phyloP scores from a whole-genome alignment of 1,140 invertebrate species.

The Ceratina australensis region DNA sequence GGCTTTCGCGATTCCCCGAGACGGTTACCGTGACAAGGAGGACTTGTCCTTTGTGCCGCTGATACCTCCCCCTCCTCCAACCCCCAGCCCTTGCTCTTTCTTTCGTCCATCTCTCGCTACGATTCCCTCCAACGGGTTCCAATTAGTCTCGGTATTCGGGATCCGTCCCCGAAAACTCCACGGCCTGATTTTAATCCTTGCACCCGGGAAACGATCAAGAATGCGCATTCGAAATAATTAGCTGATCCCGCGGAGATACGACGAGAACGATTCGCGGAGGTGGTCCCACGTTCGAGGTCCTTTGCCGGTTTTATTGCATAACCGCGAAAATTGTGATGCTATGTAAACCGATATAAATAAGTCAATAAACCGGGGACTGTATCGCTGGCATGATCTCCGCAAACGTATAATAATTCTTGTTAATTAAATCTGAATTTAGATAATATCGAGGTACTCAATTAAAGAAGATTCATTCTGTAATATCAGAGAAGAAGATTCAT shows the following conservation, averaged over 20 bases:
- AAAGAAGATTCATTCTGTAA: not conserved
- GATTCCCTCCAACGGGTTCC: slow-evolving; percentile 72
- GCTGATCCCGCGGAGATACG: slow-evolving; percentile 76
- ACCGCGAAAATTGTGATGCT: not conserved
- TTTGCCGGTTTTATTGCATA: slow-evolving; percentile 21
- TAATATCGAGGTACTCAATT: not conserved
- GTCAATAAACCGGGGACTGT: too few relatives aligned
- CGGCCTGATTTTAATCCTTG: slow-evolving; percentile 72
- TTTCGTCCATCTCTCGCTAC: slow-evolving; percentile 43
- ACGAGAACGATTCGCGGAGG: slow-evolving; percentile 63
- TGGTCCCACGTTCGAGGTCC: not conserved
- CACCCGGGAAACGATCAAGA: slow-evolving; percentile 68
- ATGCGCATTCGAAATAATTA: slow-evolving; percentile 80
- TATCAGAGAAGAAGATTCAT: not conserved
- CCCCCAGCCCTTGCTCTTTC: not conserved
- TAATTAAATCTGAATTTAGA: too few relatives aligned
- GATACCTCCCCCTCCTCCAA: not conserved
- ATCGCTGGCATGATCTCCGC: too few relatives aligned
- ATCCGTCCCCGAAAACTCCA: slow-evolving; percentile 73
- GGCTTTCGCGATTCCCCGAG: slow-evolving; percentile 21
- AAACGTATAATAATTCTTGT: too few relatives aligned
- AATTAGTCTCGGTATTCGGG: slow-evolving; percentile 79
- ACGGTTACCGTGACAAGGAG: not conserved
- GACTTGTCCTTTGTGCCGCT: slow-evolving; percentile 19
- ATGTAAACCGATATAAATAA: not conserved